Base-by-base conservation (phyloP, 2,888 invertebrate species). In the Tanypteryx hageni region DNA sequence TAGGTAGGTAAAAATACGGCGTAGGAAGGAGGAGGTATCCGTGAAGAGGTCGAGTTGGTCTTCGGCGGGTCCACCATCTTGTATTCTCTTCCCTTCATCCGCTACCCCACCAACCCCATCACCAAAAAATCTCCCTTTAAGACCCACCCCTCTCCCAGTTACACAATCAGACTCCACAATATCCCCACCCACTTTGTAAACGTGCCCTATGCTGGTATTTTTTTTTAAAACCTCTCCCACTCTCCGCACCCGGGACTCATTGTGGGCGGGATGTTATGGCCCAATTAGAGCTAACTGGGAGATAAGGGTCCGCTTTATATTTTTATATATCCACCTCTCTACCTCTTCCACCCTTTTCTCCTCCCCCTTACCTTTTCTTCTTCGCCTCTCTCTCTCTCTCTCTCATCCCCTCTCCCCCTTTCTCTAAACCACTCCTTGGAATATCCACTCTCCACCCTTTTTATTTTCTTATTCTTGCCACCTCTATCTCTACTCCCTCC, bases 231-330 rank as follows among this genome's bases (percentile, higher is more conserved):
- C 59, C 14, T 9, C 3, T 59, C 64, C 44, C 89, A 10, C 14
- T 31, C 86, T 31, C 59, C 22, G 7, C 61, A 31, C 89, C 64
- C 86, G 61, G 84, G 86, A 31, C 86, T 86, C 64, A 64, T 89
- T 89, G 89, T 89, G 89, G 89, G 89, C 31, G 89, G 89, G 68
- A 89, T 89, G 89, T 89, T 89, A 89, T 89, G 89, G 89, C 89
- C 89, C 89, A 89, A 89, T 89, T 89, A 89, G 89, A 89, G 89
- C 89, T 89, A 89, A 89, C 89, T 89, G 64, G 89, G 64, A 89
- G 89, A 89, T 89, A 89, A 89, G 89, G 89, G 89, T 44, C 68
- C 64, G 89, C 61, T 89, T 68, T 89, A 89, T 89, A 89, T 84
- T 83, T 84, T 83, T 83, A 16, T 61, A 61, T 61, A 31, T 92